Evolutionary conservation across 2,888 invertebrate genomes (phyloP), one percentile per base, ranked within the genome.

Genomic region (Trichopoda pennipes): DNA sequence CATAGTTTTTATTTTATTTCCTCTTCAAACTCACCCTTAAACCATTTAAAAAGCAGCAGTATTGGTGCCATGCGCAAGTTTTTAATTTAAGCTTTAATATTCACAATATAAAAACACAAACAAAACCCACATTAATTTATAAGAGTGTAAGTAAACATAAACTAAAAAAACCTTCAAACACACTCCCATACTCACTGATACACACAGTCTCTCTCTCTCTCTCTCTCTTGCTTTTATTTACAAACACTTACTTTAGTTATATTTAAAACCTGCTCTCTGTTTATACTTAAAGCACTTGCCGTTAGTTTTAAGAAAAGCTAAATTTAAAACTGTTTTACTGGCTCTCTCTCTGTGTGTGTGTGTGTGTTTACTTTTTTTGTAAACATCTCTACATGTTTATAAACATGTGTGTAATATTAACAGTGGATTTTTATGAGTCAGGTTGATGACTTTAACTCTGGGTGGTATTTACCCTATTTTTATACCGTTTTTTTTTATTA

Each of bases 391-490:
- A n/a, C n/a, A 7, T 44, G 16, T n/a, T n/a, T 44, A n/a, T n/a
- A n/a, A 4, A 28, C 47, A n/a, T 49, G 17, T 17, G 19, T 17
- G n/a, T 49, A 49, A n/a, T 49, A 55, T 8, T 17, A 28, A 44
- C 17, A 21, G 61, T 63, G 23, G 58, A 68, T 72, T 75, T 68
- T 74, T 60, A 73, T 83, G 79, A 83, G 80, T 83, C 83, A 83
- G 83, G 80, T 80, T 76, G 80, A 83, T 83, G 79, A 83, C 80
- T 83, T 83, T 75, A 82, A 82, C 69, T 77, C 77, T 75, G 75
- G 74, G 78, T 82, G 81, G 74, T 69, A 56, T 70, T 73, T 68
- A 72, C 72, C 69, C 69, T 78, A 68, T 80, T 72, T 82, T 70
- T 79, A 70, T 56, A 35, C 9, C 10, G n/a, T n/a, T n/a, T n/a